These are phyloP conservation scores for Chroicocephalus ridibundus DNA, from an alignment of 2,113 vertebrate genomes.

Conservation along the genomic window DNA sequence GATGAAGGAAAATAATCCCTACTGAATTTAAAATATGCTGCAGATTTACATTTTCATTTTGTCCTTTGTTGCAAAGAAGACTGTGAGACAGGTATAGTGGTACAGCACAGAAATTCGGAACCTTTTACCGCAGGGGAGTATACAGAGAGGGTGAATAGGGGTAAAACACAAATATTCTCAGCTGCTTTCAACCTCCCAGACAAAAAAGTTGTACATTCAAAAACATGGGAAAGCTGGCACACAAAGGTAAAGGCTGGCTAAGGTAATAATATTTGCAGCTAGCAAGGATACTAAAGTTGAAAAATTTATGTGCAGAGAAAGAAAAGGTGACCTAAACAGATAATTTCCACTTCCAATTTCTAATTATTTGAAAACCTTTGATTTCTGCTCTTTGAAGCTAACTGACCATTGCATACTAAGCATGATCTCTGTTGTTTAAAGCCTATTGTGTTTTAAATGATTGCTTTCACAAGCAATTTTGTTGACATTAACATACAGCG, in stretches of 20 bases:
- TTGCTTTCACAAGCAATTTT: background rate
- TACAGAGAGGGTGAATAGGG: background rate
- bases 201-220: background rate
- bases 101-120: background rate
- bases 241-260: background rate
- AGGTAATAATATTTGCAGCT: background rate
- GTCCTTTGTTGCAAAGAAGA: background rate
- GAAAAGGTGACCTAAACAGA: background rate
- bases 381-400: background rate
- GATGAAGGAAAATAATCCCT: background rate
- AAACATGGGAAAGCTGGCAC: background rate
- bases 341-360: background rate
- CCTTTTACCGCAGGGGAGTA: background rate
- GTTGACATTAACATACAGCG: background rate
- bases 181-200: background rate
- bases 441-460: background rate
- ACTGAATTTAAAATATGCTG: background rate
- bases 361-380: background rate
- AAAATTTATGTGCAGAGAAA: background rate
- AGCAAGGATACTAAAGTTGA: background rate
- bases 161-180: background rate
- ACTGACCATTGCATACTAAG: background rate
- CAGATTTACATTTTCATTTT: background rate
- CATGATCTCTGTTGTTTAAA: background rate
- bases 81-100: background rate